Evolutionary conservation across 30 jellyfish, hydroid and myxozoan genomes (phyloP), one percentile per base, ranked within the genome.

Genomic region (Catostylus mosaicus): DNA sequence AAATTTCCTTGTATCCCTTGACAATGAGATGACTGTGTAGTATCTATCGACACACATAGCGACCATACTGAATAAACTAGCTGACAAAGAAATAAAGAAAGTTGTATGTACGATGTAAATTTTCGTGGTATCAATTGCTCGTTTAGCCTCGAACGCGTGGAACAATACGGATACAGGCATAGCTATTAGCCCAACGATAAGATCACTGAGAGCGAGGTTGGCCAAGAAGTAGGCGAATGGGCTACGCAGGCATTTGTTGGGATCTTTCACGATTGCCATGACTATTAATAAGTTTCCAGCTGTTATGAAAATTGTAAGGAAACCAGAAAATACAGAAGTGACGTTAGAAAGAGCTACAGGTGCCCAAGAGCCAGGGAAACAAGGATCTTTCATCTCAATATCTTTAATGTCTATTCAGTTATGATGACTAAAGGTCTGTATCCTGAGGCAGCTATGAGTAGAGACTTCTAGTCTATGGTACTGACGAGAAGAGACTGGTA

Each of bases 31-130:
- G 30, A 91, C 52, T 18, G 95, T 96, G 66, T 27, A 57, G 60
- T 91, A 91, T 14, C 98, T 89, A 73, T 91, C 98, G 31, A 91
- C 54, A 63, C 98, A 91, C 79, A 91, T 69, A 2, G 96, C 96
- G 16, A 88, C 82, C 75, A 91, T 73, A 45, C 93, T 91, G 27
- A 91, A 75, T 22, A 84, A 52, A 67, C 98, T 91, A 0, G 98
- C 98, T 12, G 92, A 66, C 23, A 84, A 22, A 19, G 98, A 77
- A 5, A 75, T 77, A 60, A 91, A 91, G 71, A 77, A 74, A 0
- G 89, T 78, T 18, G 78, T 35, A 12, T 93, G 98, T 24, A 79
- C 84, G 0, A 84, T 38, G 43, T 54, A 77, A 20, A 85, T 75
- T 10, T 52, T 61, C 19, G 67, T 50, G 50, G 50, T 40, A 34